Base-by-base conservation (phyloP, 2,888 invertebrate genomes). In the Ectropis crepuscularia region DNA sequence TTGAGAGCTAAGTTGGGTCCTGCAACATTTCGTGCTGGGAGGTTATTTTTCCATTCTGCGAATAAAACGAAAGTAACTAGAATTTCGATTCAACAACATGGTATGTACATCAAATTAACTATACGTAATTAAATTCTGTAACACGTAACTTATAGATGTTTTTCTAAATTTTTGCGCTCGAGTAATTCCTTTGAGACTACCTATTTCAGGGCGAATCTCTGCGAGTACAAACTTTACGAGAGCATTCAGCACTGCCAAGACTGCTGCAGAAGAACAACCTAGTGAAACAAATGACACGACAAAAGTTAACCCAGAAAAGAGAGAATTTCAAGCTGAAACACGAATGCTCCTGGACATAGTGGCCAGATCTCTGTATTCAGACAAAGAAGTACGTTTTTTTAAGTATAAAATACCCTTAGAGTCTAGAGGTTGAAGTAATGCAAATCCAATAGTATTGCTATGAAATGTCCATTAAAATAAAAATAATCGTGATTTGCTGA, bases 311-410 rank as follows among this genome's bases (percentile, higher is more conserved):
- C 94, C 95, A 12, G 95, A 95, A 76, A 96, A 96, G 81, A 96
- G 96, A 89, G 98, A 99, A 84, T 99, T 99, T 85, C 98, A 99
- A 87, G 99, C 99, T 0, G 99, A 99, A 92, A 99, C 99, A 0
- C 94, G 96, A 67, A 98, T 98, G 96, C 87, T 99, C 46, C 89
- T 99, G 53, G 98, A 99, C 85, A 99, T 99, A 87, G 99, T 99
- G 0, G 99, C 99, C 0, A 96, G 98, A 81, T 99, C 99, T 0
- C 91, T 99, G 43, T 99, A 99, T 88, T 99, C 99, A 0, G 99
- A 99, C 77, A 99, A 98, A 89, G 99, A 99, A 94, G 97, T 96
- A 85, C 80, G 82, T 76, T 54, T 28, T 28, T 28, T 28, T 2
- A 28, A 28, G 16, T 28, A 4, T 28, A 28, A 28, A 28, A 28